phyloP scores from a whole-genome alignment of 2,888 invertebrate species.

The Erynnis tages region DNA sequence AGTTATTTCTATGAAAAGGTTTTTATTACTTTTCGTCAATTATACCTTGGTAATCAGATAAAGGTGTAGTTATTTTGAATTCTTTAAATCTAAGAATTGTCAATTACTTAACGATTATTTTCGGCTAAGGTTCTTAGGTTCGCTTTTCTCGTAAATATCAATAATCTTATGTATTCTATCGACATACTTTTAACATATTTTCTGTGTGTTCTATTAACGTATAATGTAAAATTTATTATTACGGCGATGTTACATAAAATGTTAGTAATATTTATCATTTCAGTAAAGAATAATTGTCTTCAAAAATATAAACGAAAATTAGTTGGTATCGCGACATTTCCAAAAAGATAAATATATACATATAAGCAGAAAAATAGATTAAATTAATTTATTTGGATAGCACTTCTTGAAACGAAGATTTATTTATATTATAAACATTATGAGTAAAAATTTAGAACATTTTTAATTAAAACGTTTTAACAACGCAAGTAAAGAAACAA shows the following conservation, averaged over 20 bases:
- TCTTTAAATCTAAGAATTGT: conserved; percentile 77
- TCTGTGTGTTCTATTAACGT: conserved; percentile 19
- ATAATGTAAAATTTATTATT: not conserved
- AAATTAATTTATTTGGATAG: too few species aligned
- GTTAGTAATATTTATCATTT: too few species aligned
- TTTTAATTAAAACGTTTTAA: too few species aligned
- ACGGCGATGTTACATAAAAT: not conserved
- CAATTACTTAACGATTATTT: conserved; percentile 75
- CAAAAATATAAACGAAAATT: too few species aligned
- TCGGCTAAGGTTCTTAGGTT: conserved; percentile 55
- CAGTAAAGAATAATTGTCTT: not conserved
- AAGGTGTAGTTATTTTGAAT: conserved; percentile 72
- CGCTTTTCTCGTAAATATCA: conserved; percentile 39
- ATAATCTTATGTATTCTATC: conserved; percentile 18
- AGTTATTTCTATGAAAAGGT: conserved; percentile 28
- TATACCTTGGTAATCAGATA: conserved; percentile 71
- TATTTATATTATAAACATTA: too few species aligned
- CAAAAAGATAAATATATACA: too few species aligned
- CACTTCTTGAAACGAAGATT: too few species aligned
- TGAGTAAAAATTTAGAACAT: too few species aligned
- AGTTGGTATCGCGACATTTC: too few species aligned
- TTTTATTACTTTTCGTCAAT: conserved; percentile 75
- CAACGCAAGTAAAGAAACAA: too few species aligned
- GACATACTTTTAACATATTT: conserved; percentile 17
- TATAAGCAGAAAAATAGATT: too few species aligned